These are phyloP conservation scores for Gallinago undulata DNA, from an alignment of 2,113 vertebrate genomes.

Conservation along the genomic window DNA sequence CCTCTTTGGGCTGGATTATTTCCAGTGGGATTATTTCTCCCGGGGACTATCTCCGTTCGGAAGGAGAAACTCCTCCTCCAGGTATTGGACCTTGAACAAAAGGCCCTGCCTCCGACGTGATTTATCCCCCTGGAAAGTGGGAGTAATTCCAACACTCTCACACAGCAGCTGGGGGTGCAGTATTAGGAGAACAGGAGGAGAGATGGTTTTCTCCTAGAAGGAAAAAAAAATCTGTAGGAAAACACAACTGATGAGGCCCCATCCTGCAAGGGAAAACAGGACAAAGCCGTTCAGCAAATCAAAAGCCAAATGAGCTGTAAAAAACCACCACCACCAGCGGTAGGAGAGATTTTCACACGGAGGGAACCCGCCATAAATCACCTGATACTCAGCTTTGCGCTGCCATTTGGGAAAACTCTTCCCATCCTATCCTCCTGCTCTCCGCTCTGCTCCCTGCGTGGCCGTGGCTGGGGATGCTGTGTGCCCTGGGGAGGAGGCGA, in stretches of 20 bases:
- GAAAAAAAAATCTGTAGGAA: not conserved
- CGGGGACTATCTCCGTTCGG: not conserved
- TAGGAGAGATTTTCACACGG: constrained; percentile 41
- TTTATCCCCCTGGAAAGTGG: constrained; percentile 5
- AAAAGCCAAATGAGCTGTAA: constrained; percentile 52
- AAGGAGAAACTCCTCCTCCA: not conserved
- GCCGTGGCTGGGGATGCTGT: not conserved
- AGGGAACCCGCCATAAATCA: constrained; percentile 40
- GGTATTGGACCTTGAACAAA: not conserved
- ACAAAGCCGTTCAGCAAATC: constrained; percentile 30
- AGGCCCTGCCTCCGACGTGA: not conserved
- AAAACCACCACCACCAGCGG: not conserved
- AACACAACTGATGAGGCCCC: constrained; percentile 3
- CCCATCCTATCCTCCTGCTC: not conserved
- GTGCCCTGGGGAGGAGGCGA: not conserved
- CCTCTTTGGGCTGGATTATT: constrained; percentile 41
- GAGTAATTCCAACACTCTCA: not conserved
- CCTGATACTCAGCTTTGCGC: constrained; percentile 6
- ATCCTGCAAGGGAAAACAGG: constrained; percentile 21
- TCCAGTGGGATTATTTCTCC: constrained; percentile 43
- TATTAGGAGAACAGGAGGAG: not conserved
- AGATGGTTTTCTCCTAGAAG: not conserved
- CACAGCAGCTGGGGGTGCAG: not conserved
- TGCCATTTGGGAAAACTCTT: constrained; percentile 25
- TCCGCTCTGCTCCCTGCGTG: not conserved